Base-by-base conservation (phyloP, 2,888 invertebrate genomes). In the Xestia ashworthii region DNA sequence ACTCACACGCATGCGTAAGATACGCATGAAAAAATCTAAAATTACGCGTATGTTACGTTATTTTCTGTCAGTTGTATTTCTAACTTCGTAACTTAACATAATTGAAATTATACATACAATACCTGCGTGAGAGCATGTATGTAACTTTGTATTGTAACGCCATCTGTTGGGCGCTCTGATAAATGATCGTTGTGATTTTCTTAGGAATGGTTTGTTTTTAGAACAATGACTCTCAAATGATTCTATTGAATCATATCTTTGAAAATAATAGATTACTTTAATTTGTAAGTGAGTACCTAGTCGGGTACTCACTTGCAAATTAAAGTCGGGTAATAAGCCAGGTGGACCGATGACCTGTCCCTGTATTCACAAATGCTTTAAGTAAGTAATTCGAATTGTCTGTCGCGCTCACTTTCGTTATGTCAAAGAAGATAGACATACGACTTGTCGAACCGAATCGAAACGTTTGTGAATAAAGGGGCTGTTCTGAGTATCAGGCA, bases 11-110 rank as follows among this genome's bases (percentile, higher is more conserved):
- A 75, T 67, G 48, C 58, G 62, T 70, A 66, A 50, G 72, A 38
- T 19, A 82, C 67, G 76, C 83, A 74, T 71, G 83, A 83, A 55
- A 67, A 75, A 76, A 70, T 74, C 48, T 16, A 55, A 76, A 72
- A 83, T 80, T 64, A 80, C 80, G 69, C 25, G 12, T 53, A 65
- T 44, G 70, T 83, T 83, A 80, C 80, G 78, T 82, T 83, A 78
- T 81, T 78, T 55, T 46, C 65, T 73, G 80, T 83, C 80, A 67
- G 83, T 79, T 73, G 48, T 82, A 16, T 76, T 82, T 79, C 71
- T 80, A 58, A 75, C 67, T 58, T 77, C 82, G 73, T 83, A 81
- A 76, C 82, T 50, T 14, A 25, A 44, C 73, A 74, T 83, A 76
- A 65, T 69, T 78, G 38, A 48, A 78, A 82, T 78, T 62, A 55